Percentiles rank a stretch among this genome's conserved stretches.
Evolutionary conservation across 2,113 vertebrate species (phyloP).

Genomic region (Labeo catla): DNA sequence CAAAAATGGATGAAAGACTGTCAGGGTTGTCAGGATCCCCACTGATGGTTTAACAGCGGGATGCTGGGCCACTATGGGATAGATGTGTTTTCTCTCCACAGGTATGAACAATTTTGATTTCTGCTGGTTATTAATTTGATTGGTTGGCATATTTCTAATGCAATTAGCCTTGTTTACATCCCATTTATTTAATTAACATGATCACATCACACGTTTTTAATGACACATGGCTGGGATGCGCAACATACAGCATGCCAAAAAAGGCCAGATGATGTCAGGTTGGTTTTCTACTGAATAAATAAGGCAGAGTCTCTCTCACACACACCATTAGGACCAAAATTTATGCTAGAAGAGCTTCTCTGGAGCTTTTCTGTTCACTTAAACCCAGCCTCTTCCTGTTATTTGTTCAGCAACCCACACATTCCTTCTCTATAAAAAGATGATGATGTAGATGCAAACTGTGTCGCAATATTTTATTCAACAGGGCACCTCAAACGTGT

Average conservation of each 20-base stretch:
- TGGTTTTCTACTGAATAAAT: constrained; percentile 33
- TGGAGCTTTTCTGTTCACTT: constrained; percentile 3
- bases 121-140: constrained; percentile 38
- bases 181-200: constrained; percentile 6
- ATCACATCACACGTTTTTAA: neutral
- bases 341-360: constrained; percentile 15
- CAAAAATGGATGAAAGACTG: constrained; percentile 40
- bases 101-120: neutral
- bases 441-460: constrained; percentile 1
- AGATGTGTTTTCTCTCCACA: constrained; percentile 31
- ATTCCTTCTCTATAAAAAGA: constrained; percentile 18
- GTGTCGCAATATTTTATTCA: constrained; percentile 12
- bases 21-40: constrained; percentile 31
- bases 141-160: constrained; percentile 9
- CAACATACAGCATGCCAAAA: neutral
- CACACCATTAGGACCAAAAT: constrained; percentile 43
- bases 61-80: constrained; percentile 39
- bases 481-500: neutral
- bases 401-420: neutral
- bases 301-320: constrained; percentile 35
- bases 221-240: neutral
- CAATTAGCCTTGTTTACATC: constrained; percentile 22
- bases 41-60: constrained; percentile 43
- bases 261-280: constrained; percentile 20
- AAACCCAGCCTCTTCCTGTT: constrained; percentile 35